These are phyloP conservation scores for Lepeophtheirus salmonis DNA, from an alignment of 1,140 invertebrate species.

Conservation along the genomic window DNA sequence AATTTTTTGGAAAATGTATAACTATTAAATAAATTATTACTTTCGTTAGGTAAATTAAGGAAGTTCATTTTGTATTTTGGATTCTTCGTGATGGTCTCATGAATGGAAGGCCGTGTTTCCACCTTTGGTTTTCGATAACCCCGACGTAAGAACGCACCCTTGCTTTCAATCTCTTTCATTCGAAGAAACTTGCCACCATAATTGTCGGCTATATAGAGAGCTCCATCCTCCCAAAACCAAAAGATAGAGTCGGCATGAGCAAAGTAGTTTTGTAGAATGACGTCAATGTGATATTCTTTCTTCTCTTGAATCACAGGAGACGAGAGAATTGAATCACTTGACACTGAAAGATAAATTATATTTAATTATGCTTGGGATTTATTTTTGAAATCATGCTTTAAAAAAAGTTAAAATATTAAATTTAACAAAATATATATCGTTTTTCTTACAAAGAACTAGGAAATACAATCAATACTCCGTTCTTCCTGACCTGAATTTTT, in stretches of 20 bases:
- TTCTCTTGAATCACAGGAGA: too few relatives aligned
- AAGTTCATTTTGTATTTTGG: neutral
- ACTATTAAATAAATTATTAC: neutral
- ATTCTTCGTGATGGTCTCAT: neutral
- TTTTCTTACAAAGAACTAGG: too few relatives aligned
- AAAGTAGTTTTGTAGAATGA: neutral
- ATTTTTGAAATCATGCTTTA: too few relatives aligned
- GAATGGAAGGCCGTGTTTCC: neutral
- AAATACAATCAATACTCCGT: too few relatives aligned
- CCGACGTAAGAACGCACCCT: neutral
- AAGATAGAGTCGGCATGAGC: neutral
- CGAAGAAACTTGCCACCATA: neutral
- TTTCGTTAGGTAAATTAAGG: neutral
- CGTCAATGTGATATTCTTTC: neutral
- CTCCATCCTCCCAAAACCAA: neutral
- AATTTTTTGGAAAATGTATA: too few relatives aligned
- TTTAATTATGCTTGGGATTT: too few relatives aligned
- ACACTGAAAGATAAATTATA: neutral
- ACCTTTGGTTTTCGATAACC: neutral
- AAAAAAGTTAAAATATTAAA: too few relatives aligned
- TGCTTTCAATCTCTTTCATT: neutral
- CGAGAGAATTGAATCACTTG: neutral
- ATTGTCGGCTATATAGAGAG: neutral
- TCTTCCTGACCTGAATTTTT: too few relatives aligned
- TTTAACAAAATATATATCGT: too few relatives aligned